Percentiles rank a stretch among this genome's conserved stretches.
Conservation (phyloP, 2,113 vertebrate genomes). For the Pituophis catenifer region DNA sequence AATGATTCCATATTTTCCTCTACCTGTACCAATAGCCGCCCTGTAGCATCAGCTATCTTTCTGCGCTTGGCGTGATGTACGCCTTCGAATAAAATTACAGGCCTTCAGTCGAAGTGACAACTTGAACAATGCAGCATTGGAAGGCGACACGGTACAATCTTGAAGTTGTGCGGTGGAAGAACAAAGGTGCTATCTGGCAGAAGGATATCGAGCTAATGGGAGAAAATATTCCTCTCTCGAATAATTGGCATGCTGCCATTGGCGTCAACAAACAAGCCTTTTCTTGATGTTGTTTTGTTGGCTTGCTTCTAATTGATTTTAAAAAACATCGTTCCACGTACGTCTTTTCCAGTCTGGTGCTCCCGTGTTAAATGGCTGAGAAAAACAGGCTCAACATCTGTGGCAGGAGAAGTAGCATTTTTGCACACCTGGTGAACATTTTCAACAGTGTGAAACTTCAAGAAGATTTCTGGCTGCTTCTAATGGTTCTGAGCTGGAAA, state of each 20-base stretch:
- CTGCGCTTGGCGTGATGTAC: constrained; percentile 3
- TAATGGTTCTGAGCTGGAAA: not conserved
- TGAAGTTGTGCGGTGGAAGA: not conserved
- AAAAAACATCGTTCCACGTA: not conserved
- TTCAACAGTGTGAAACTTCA: too few relatives aligned
- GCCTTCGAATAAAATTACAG: constrained; percentile 54
- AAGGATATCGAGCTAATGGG: constrained; percentile 32
- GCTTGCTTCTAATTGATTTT: constrained; percentile 4
- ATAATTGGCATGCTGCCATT: constrained; percentile 24
- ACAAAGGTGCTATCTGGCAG: constrained; percentile 39
- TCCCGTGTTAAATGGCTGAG: not conserved
- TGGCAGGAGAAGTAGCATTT: not conserved
- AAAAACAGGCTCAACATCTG: not conserved
- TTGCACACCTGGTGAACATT: not conserved
- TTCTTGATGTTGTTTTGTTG: constrained; percentile 5
- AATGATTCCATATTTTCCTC: constrained; percentile 27
- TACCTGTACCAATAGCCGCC: not conserved
- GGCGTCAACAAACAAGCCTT: constrained; percentile 30
- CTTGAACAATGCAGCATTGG: constrained; percentile 55
- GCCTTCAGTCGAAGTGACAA: constrained; percentile 57
- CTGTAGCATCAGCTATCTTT: constrained; percentile 22
- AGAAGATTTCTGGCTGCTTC: not conserved
- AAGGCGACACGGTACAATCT: constrained; percentile 42
- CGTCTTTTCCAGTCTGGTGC: not conserved
- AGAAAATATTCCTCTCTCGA: not conserved